phyloP scores from a whole-genome alignment of 2,113 vertebrate species.

The Tenrec ecaudatus region DNA sequence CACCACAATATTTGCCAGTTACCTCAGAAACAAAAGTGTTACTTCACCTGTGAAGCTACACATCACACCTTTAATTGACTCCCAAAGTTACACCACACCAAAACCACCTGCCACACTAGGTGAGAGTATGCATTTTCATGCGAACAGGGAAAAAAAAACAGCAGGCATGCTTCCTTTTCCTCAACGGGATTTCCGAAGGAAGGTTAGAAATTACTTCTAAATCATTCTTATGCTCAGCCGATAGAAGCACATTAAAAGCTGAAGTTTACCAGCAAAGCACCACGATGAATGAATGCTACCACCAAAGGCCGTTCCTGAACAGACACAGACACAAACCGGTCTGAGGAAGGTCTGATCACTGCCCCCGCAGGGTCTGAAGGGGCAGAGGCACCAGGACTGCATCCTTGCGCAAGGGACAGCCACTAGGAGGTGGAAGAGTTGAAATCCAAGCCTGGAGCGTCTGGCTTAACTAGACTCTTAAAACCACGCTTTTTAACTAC shows the following conservation, averaged over 20 bases:
- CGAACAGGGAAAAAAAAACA: neutral
- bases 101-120: neutral
- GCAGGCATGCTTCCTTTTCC: neutral
- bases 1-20: neutral
- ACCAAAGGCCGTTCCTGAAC: neutral
- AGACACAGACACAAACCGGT: neutral
- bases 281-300: neutral
- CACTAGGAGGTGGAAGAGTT: neutral
- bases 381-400: no score
- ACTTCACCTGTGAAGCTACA: conserved; percentile 6
- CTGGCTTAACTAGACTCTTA: neutral
- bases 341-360: neutral
- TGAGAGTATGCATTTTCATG: conserved; percentile 38
- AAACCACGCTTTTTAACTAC: neutral
- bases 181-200: conserved; percentile 42
- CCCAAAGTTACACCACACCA: conserved; percentile 27
- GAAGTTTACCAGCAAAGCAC: neutral
- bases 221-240: neutral
- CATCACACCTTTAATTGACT: conserved; percentile 42
- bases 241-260: conserved; percentile 39
- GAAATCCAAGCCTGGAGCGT: neutral
- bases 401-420: no score
- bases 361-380: no score
- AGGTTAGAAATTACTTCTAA: conserved; percentile 35
- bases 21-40: conserved; percentile 42